Percentiles rank a stretch among this genome's conserved stretches.
Conservation (phyloP, 2,888 invertebrate genomes). For the Leucoma salicis region DNA sequence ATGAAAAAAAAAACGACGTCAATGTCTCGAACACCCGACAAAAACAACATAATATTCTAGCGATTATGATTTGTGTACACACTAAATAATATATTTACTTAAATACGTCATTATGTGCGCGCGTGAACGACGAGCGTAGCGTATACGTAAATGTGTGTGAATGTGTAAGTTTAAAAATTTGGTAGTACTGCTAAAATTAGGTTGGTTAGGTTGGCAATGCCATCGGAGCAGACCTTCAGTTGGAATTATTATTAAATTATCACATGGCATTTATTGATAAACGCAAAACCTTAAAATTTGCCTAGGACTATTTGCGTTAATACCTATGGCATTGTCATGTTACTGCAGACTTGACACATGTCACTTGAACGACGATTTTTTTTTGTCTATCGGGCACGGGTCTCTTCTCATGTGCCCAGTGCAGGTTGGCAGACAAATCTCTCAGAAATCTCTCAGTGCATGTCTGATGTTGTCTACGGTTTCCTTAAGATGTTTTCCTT, state of each 20-base stretch:
- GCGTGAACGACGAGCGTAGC: slow-evolving; percentile 54
- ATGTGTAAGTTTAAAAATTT: slow-evolving; percentile 25
- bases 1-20: slow-evolving; percentile 24
- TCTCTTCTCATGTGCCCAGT: too few relatives aligned
- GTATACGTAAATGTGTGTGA: slow-evolving; percentile 8
- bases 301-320: too few relatives aligned
- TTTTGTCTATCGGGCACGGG: too few relatives aligned
- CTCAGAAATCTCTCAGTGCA: too few relatives aligned
- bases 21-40: slow-evolving; percentile 23
- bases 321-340: too few relatives aligned
- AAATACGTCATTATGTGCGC: slow-evolving; percentile 43
- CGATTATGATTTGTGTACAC: slow-evolving; percentile 31
- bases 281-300: slow-evolving; percentile 7
- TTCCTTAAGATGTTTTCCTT: too few relatives aligned
- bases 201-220: slow-evolving; percentile 2
- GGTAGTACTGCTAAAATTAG: not conserved
- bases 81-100: slow-evolving; percentile 37
- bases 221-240: slow-evolving; percentile 8
- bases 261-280: not conserved
- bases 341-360: too few relatives aligned
- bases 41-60: slow-evolving; percentile 33
- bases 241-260: slow-evolving; percentile 4
- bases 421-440: too few relatives aligned
- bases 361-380: too few relatives aligned
- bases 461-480: too few relatives aligned